Base-by-base conservation (phyloP, 1,140 invertebrate species). In the Leptonema lineaticorne region DNA sequence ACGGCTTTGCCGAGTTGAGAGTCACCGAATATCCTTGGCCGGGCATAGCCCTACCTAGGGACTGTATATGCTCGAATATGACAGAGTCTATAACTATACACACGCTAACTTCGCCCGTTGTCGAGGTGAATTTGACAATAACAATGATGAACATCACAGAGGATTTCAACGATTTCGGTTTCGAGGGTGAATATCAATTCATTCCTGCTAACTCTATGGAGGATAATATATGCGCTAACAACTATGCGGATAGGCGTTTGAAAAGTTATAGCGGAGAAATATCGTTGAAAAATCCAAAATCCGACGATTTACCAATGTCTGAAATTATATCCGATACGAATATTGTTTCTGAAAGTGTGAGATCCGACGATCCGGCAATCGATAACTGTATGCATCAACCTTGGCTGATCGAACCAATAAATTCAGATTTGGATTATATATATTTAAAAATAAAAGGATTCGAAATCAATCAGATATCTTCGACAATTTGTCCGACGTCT, bases 91-190 rank as follows among this genome's bases (percentile, higher is more conserved):
- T 85, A 27, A 81, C 79, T 69, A 79, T 86, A 33, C 85, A 86
- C 45, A 88, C 86, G 20, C 79, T 90, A 60, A 88, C 88, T 0
- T 87, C 88, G 1, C 84, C 84, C 41, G 84, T 86, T 59, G 84
- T 92, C 1, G 89, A 90, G 75, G 83, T 92, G 0, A 87, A 86
- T 72, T 92, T 93, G 76, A 85, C 84, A 0, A 85, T 93, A 1
- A 88, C 85, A 0, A 84, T 88, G 73, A 93, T 94, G 92, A 90
- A 90, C 76, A 89, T 91, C 26, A 89, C 87, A 8, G 89, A 94
- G 77, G 91, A 93, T 79, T 92, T 90, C 73, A 85, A 86, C 37
- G 88, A 92, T 77, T 93, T 91, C 77, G 86, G 85, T 72, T 94
- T 94, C 78, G 91, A 93, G 75, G 91, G 89, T 0, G 86, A 87